Percentiles rank a stretch among this genome's conserved stretches.
These are phyloP conservation scores for Mechanitis mazaeus DNA, from an alignment of 2,888 invertebrate species.

Conservation along the genomic window DNA sequence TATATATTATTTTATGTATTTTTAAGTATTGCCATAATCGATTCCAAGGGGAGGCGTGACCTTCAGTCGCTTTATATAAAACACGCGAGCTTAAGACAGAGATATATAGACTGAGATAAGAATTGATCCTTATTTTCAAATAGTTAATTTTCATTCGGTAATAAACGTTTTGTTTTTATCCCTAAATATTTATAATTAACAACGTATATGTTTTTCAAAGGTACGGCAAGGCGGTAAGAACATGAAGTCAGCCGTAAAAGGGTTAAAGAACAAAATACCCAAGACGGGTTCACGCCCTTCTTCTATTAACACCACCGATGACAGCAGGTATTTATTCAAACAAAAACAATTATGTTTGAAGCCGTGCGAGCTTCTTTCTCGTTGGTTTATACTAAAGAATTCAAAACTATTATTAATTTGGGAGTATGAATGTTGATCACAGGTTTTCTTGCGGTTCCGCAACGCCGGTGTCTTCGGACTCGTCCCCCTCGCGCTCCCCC, in stretches of 20 bases:
- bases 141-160: too few relatives aligned
- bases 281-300: conserved; percentile 62
- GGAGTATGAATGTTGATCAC: not conserved
- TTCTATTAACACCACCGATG: conserved; percentile 64
- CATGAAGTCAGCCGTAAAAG: conserved; percentile 65
- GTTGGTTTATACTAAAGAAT: too few relatives aligned
- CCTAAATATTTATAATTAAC: conserved; percentile 1
- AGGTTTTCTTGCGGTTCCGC: conserved; percentile 68
- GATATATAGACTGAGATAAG: too few relatives aligned
- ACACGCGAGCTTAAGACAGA: too few relatives aligned
- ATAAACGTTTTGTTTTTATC: too few relatives aligned
- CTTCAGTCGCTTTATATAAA: too few relatives aligned
- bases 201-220: conserved; percentile 34
- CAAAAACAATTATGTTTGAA: too few relatives aligned
- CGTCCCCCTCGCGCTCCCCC: conserved; percentile 54
- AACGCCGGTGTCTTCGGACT: conserved; percentile 65
- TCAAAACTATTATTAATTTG: not conserved
- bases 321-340: conserved; percentile 52
- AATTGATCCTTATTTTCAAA: too few relatives aligned
- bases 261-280: conserved; percentile 65
- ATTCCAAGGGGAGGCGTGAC: too few relatives aligned
- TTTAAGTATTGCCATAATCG: too few relatives aligned
- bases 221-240: conserved; percentile 70
- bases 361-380: not conserved
- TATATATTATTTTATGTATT: too few relatives aligned